Base-by-base conservation (phyloP, 2,797 vertebrate genomes). In the Galaxias olidus region DNA sequence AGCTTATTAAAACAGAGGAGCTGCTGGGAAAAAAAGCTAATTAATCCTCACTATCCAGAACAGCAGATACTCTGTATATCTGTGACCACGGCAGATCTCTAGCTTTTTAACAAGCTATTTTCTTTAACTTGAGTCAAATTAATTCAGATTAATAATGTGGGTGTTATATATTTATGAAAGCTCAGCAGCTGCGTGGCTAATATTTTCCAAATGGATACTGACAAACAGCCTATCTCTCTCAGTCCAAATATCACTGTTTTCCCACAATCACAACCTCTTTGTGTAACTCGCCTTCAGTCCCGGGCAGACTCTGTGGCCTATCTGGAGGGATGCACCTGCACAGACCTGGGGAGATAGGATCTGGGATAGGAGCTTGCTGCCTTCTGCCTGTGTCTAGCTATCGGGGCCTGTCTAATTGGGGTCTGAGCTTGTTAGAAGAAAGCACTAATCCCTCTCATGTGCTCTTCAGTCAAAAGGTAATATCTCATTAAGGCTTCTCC, bases 371-470 rank as follows among this genome's bases (percentile, higher is more conserved):
- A 13, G n/a, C n/a, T 17, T 12, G 48, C n/a, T 50, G 17, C 14
- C 14, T 47, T 59, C 54, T 52, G 66, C 46, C 46, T 62, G 19
- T 40, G 20, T 14, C 47, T 50, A 10, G 30, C 65, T 73, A 54
- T 68, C 76, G 82, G 89, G 80, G 84, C 85, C 88, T 88, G 84
- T 88, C 89, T 91, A 92, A 92, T 90, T 90, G 84, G 88, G 84
- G 84, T 88, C 80, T 84, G 85, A 89, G 88, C 87, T 91, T 90
- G 88, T 90, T 91, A 91, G 85, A 20, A 63, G 76, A 83, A 82
- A 84, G 85, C 74, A 73, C 81, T 91, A 92, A 92, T 92, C 90
- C 88, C 79, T 90, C 84, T 92, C 90, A 92, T 91, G 90, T 89
- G 90, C 86, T 88, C 78, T 81, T 74, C 66, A 86, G 86, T 92